These are phyloP conservation scores for Heliconius himera DNA, from an alignment of 1,140 invertebrate species.

Conservation along the genomic window DNA sequence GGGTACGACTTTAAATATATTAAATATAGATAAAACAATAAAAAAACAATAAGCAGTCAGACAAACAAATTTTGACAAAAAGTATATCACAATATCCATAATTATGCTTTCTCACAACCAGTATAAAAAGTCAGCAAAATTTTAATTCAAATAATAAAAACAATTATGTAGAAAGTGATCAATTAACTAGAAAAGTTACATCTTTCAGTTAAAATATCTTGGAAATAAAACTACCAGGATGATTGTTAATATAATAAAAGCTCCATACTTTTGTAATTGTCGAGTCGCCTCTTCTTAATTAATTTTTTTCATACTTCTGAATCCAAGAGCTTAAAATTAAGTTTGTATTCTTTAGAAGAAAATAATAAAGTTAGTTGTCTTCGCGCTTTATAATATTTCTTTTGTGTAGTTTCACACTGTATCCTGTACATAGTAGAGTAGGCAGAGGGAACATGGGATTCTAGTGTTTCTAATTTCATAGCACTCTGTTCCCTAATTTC, in stretches of 20 bases:
- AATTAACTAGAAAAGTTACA: not conserved
- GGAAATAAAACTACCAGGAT: not conserved
- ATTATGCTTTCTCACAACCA: too few species aligned
- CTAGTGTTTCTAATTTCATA: not conserved
- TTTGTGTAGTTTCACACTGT: not conserved
- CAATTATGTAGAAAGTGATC: not conserved
- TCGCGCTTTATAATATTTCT: not conserved
- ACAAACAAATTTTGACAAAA: too few species aligned
- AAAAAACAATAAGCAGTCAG: too few species aligned
- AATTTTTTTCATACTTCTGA: not conserved
- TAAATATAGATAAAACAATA: too few species aligned
- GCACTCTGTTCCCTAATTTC: too few species aligned
- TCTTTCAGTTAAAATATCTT: not conserved
- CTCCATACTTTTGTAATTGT: not conserved
- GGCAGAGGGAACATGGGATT: not conserved
- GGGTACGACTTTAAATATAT: too few species aligned
- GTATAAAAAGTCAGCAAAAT: not conserved
- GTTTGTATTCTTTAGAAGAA: not conserved
- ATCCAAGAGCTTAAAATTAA: conserved; percentile 1
- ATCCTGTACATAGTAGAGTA: too few species aligned
- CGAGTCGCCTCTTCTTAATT: not conserved
- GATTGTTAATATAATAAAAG: conserved; percentile 14
- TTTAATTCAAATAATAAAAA: not conserved
- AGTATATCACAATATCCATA: too few species aligned
- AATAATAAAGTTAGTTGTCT: not conserved